phyloP scores from a whole-genome alignment of 2,797 vertebrate genomes.

The Mico argentatus region DNA sequence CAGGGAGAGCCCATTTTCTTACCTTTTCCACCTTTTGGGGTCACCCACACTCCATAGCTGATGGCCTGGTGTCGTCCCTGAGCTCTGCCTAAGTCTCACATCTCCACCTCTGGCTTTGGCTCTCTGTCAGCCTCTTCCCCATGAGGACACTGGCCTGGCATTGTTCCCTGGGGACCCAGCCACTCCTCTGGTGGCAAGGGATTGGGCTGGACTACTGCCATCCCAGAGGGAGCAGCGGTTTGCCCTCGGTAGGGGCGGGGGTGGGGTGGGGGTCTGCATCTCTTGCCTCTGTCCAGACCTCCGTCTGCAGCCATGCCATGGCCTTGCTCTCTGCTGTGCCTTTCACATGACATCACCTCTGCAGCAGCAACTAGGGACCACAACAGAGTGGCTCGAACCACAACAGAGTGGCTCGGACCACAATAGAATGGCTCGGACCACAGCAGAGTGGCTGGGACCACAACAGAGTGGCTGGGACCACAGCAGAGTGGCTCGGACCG shows the following conservation, averaged over 20 bases:
- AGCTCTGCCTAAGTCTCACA: fast-evolving
- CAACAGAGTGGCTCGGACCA: no score
- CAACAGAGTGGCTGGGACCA: not conserved
- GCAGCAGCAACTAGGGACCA: not conserved
- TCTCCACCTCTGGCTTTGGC: no score
- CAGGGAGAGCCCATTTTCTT: not conserved
- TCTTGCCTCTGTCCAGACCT: not conserved
- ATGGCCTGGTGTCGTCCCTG: fast-evolving
- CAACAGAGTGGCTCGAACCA: not conserved
- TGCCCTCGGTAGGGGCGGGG: not conserved
- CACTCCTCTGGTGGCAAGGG: not conserved
- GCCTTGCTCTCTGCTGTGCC: fast-evolving
- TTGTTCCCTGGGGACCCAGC: no score
- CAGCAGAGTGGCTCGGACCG: no score
- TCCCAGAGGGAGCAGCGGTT: not conserved
- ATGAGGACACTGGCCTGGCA: fast-evolving
- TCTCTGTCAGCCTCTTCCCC: no score
- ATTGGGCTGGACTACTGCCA: no score
- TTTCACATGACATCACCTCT: fast-evolving
- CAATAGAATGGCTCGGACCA: not conserved
- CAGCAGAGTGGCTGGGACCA: no score
- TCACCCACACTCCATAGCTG: fast-evolving
- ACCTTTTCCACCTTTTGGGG: fast-evolving
- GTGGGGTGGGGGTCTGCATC: not conserved
- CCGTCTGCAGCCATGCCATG: fast-evolving